These are phyloP conservation scores for Danio jaintianensis DNA, from an alignment of 2,797 vertebrate species.

Conservation along the genomic window DNA sequence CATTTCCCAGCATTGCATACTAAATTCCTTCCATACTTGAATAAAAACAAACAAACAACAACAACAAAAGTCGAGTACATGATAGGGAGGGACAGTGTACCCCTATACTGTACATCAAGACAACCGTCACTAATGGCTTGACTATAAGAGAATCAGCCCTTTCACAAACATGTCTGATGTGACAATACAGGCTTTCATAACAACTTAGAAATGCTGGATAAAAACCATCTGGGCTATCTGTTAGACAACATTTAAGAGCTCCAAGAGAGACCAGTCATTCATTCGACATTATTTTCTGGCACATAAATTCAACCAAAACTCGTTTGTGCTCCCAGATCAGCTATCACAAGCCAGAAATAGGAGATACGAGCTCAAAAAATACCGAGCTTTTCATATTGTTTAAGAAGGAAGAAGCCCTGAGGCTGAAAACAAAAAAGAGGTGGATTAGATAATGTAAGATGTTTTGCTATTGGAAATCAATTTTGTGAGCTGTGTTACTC, in stretches of 20 bases:
- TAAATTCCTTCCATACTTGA: not conserved
- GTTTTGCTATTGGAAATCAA: constrained; percentile 42
- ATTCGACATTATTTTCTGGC: constrained; percentile 68
- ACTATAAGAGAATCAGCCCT: constrained; percentile 47
- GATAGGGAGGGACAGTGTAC: not conserved
- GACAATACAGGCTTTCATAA: constrained; percentile 27
- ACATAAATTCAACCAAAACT: constrained; percentile 69
- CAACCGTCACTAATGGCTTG: constrained; percentile 52
- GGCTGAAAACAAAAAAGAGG: constrained; percentile 75
- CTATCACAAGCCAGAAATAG: constrained; percentile 57
- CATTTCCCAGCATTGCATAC: not conserved
- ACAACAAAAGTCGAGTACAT: not conserved
- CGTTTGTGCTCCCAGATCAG: constrained; percentile 69
- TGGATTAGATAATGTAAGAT: constrained; percentile 72
- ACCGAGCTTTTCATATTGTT: constrained; percentile 60
- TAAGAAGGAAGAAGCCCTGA: constrained; percentile 49
- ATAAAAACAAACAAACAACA: constrained; percentile 1
- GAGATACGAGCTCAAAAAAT: constrained; percentile 60
- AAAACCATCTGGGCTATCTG: constrained; percentile 55
- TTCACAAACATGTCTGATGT: constrained; percentile 4
- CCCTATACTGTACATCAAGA: constrained; percentile 71
- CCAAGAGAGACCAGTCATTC: constrained; percentile 61
- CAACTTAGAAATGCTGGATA: constrained; percentile 20
- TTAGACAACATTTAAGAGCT: constrained; percentile 56
- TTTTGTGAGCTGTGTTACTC: not conserved